These are phyloP conservation scores for Dromaius novaehollandiae DNA, from an alignment of 2,113 vertebrate species.

Conservation along the genomic window DNA sequence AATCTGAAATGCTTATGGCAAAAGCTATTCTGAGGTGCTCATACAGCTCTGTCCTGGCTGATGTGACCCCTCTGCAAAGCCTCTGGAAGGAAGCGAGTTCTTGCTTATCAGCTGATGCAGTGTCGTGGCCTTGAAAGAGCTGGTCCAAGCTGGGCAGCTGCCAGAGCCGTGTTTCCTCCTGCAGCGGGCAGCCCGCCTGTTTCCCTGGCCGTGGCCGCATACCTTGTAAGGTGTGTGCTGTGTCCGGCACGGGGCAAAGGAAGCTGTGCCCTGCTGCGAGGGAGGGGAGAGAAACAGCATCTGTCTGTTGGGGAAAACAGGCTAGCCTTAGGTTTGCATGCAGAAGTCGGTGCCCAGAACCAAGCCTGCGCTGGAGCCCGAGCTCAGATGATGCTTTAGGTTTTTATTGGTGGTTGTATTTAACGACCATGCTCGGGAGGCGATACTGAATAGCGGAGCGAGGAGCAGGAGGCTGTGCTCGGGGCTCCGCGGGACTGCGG, in stretches of 20 bases:
- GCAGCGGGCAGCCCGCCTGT: rapidly evolving
- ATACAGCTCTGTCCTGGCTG: background rate
- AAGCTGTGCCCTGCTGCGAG: background rate
- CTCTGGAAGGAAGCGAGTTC: background rate
- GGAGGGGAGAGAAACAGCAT: too few relatives aligned
- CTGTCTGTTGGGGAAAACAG: too few relatives aligned
- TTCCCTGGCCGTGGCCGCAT: rapidly evolving
- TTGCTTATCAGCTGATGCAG: rapidly evolving
- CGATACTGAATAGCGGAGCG: background rate
- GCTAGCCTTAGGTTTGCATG: too few relatives aligned
- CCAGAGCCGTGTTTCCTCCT: rapidly evolving
- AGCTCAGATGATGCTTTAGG: background rate
- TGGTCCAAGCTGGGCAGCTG: rapidly evolving
- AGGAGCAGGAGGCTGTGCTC: background rate
- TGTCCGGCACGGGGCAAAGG: too few relatives aligned
- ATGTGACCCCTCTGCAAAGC: background rate
- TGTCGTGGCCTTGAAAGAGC: rapidly evolving
- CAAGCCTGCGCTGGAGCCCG: background rate
- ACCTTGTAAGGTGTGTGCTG: rapidly evolving
- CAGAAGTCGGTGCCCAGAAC: background rate
- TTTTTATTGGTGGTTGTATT: background rate
- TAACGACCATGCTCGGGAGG: background rate
- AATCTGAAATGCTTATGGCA: background rate
- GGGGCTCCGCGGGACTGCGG: background rate
- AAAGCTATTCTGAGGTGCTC: background rate